phyloP scores from a whole-genome alignment of 1,140 invertebrate species.

The Aphelinus certus region DNA sequence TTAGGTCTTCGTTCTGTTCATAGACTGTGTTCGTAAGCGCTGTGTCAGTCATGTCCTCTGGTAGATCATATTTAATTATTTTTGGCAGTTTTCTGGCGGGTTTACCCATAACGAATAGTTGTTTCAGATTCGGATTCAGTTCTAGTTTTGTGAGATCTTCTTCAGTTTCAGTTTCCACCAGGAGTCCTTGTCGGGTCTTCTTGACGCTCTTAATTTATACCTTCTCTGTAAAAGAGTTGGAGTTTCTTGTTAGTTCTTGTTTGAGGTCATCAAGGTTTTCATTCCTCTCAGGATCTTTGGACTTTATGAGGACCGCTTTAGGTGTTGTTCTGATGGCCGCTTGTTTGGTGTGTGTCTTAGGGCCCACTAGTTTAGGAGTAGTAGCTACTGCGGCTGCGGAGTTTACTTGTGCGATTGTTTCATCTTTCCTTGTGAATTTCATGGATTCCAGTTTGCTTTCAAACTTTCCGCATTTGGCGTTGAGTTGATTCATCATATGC shows the following conservation, averaged over 20 bases:
- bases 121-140: background rate
- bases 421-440: too few species aligned
- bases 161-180: conserved; percentile 18
- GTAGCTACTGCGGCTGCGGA: too few species aligned
- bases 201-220: background rate
- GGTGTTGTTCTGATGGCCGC: too few species aligned
- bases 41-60: conserved; percentile 3
- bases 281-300: background rate
- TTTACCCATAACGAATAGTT: background rate
- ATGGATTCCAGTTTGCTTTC: too few species aligned
- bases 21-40: background rate
- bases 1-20: background rate
- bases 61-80: conserved; percentile 27
- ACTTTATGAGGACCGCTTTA: background rate
- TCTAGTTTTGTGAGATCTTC: conserved; percentile 13
- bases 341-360: too few species aligned
- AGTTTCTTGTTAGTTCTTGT: background rate
- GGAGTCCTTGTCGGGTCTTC: background rate
- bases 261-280: background rate
- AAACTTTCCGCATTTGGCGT: too few species aligned
- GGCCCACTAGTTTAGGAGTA: too few species aligned
- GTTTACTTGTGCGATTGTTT: too few species aligned
- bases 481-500: too few species aligned
- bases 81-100: conserved; percentile 9
- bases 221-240: background rate